These are phyloP conservation scores for Mionectes macconnelli DNA, from an alignment of 2,113 vertebrate species.

Conservation along the genomic window DNA sequence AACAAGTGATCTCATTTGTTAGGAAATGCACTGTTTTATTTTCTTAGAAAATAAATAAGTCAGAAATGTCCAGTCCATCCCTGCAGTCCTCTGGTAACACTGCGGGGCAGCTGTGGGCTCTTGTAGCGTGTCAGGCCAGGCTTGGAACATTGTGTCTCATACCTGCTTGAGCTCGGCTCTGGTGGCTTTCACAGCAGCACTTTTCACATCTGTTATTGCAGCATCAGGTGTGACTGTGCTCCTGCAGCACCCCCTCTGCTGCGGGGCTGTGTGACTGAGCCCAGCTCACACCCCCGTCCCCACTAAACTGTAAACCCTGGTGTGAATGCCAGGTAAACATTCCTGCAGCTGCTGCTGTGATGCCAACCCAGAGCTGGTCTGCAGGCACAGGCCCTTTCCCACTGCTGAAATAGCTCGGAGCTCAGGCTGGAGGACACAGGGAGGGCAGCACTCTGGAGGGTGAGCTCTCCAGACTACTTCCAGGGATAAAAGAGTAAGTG, in stretches of 20 bases:
- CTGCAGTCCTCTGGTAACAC: neutral
- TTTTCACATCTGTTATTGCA: neutral
- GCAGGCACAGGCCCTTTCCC: neutral
- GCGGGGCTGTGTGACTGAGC: neutral
- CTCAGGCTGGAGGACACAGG: neutral
- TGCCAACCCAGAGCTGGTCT: neutral
- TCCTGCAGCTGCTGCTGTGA: neutral
- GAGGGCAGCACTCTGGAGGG: neutral
- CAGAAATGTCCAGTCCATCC: neutral
- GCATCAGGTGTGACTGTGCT: neutral
- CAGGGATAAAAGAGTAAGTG: neutral
- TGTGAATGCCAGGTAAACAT: neutral
- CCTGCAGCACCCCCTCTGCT: fast-evolving
- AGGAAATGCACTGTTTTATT: conserved; percentile 7
- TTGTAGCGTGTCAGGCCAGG: neutral
- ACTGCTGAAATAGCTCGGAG: neutral
- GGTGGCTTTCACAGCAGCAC: neutral
- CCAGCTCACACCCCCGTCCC: neutral
- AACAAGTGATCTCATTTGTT: neutral
- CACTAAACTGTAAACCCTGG: neutral
- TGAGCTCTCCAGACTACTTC: neutral
- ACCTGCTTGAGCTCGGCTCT: neutral
- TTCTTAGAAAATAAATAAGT: conserved; percentile 53
- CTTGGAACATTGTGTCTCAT: neutral
- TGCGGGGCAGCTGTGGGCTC: neutral